Conservation (phyloP, 2,113 vertebrate genomes). For the Hemiprocne comata region DNA sequence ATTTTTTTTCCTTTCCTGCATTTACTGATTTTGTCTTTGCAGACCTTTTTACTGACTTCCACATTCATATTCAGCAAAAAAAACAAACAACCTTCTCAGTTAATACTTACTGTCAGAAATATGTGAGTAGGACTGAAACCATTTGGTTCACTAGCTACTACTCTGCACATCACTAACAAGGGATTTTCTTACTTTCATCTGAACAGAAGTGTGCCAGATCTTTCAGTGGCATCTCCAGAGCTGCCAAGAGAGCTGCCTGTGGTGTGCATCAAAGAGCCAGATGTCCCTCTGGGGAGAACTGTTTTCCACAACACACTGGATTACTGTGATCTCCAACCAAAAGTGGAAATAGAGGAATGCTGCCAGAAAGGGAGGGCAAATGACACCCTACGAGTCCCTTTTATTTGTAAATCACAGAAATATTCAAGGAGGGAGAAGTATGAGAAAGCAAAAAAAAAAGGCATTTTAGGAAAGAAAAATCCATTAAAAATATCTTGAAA, state of each 20-base stretch:
- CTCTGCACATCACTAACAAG: not conserved
- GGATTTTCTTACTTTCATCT: slow-evolving; percentile 18
- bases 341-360: slow-evolving; percentile 32
- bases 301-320: slow-evolving; percentile 23
- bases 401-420: slow-evolving; percentile 49
- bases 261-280: slow-evolving; percentile 63
- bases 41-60: not conserved
- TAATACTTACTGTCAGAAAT: not conserved
- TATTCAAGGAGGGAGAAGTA: not conserved
- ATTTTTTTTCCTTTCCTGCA: not conserved
- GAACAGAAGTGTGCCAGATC: not conserved
- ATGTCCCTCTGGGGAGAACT: slow-evolving; percentile 17
- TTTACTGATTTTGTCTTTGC: not conserved
- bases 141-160: not conserved
- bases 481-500: not conserved
- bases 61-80: not conserved
- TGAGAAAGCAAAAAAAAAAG: not conserved
- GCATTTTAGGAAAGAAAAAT: not conserved
- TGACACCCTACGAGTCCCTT: not conserved
- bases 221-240: slow-evolving; percentile 35
- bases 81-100: not conserved
- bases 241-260: slow-evolving; percentile 33
- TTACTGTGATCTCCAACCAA: slow-evolving; percentile 67
- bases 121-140: not conserved
- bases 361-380: slow-evolving; percentile 14